Base-by-base conservation (phyloP, 2,888 invertebrate species). In the Clivina fossor region DNA sequence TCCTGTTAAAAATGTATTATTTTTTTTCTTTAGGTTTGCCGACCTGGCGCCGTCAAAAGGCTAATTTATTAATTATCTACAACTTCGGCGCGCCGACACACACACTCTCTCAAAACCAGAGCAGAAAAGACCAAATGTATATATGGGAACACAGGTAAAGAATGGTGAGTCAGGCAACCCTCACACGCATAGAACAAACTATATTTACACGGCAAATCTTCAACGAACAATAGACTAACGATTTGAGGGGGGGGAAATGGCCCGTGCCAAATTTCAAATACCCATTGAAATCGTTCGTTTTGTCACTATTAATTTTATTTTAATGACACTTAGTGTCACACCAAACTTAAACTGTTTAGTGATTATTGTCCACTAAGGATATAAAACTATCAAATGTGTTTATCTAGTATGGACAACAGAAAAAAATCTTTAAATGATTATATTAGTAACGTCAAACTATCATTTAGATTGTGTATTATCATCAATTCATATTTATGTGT, bases 1-100 rank as follows among this genome's bases (percentile, higher is more conserved):
- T 70, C 71, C 72, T 70, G 72, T 73, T 73, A 73, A 73, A 72
- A 72, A 72, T 70, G 67, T 71, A 71, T 72, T 70, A 69, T 69
- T 71, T 73, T 68, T n/a, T 72, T 67, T 56, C 62, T 60, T 61
- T 62, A 57, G 66, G 67, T 70, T 68, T 58, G 68, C 72, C 72
- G 72, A 69, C 46, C 70, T 70, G 72, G 73, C 72, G 72, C 72
- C 73, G 69, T 66, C 66, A 68, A 69, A 69, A 66, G 70, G 65
- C 70, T 71, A 71, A 72, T 73, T 73, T 72, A 72, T 72, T 73
- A 73, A 73, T 73, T 73, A 71, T 69, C 65, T 64, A 56, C 58
- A 60, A 47, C 30, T n/a, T 47, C 48, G 33, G 47, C 48, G 38
- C 51, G 47, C 41, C 35, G 44, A 38, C 57, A 44, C 30, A 41